Base-by-base conservation (phyloP, 1,140 invertebrate genomes). In the Listronotus bonariensis region DNA sequence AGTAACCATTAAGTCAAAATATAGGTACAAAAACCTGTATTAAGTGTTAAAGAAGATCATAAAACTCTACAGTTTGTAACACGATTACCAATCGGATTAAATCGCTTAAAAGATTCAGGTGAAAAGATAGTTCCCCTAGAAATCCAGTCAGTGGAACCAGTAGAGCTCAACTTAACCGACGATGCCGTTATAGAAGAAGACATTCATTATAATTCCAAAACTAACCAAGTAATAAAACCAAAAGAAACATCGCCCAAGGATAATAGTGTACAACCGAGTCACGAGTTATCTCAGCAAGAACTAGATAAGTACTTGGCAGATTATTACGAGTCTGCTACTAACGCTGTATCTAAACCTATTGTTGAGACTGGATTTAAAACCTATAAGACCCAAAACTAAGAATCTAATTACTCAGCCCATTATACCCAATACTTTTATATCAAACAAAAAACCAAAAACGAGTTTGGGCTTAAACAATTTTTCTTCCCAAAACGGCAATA, bases 401-500 rank as follows among this genome's bases (percentile, higher is more conserved):
- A 54, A 45, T 11, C 8, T 15, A 14, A 61, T 59, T 18, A 63
- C 42, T 36, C 59, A 68, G 36, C 57, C 53, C 10, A 38, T 46
- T 7, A 53, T 58, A 41, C 64, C 68, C 18, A 58, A 72, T 32
- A 74, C 71, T 12, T 74, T 60, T 42, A 70, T 65, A 42, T 67
- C 67, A 0, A 66, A 65, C 36, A 69, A 74, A 43, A 72, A 73
- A 56, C 67, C 69, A 7, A 48, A 65, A 18, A 69, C 55, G 17
- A 75, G 71, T 52, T 71, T 71, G 8, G 74, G 74, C 26, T 60
- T 75, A 20, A 70, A 65, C 20, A 63, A 70, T 53, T 75, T 57
- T 59, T 51, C 69, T 1, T 58, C 71, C 0, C 69, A 66, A 52
- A 26, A 6, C n/a, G 36, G 52, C 18, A 38, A 48, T 17, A 36